A percentile compares a stretch with the other conserved stretches of the same genome.
These are phyloP conservation scores for Enteromius argenteus DNA, from an alignment of 2,797 vertebrate genomes.

Conservation along the genomic window DNA sequence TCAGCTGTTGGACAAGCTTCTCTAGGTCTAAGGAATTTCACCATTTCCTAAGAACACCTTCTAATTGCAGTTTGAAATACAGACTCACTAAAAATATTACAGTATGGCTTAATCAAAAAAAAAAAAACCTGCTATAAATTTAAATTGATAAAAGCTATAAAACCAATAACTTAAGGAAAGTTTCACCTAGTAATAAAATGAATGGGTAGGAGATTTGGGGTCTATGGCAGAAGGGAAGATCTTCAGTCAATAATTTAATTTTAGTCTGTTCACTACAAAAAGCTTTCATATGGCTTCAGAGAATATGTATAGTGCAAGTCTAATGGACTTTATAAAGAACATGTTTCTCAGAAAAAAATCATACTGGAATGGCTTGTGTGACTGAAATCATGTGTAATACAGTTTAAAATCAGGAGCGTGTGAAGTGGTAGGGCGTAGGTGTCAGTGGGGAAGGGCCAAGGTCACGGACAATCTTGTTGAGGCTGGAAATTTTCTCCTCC, in stretches of 20 bases:
- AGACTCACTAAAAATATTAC: not conserved
- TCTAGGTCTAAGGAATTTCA: slow-evolving; percentile 10
- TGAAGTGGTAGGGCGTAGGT: slow-evolving; percentile 68
- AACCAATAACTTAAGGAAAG: not conserved
- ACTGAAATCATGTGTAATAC: not conserved
- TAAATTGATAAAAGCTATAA: not conserved
- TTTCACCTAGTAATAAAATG: not conserved
- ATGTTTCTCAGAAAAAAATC: not conserved
- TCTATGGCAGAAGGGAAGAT: not conserved
- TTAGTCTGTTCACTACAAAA: not conserved
- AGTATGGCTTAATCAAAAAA: not conserved
- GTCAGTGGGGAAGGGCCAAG: slow-evolving; percentile 80
- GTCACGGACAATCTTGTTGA: slow-evolving; percentile 89
- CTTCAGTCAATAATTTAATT: not conserved
- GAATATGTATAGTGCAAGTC: slow-evolving; percentile 1
- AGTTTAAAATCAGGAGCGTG: slow-evolving; percentile 55
- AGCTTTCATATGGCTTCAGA: not conserved
- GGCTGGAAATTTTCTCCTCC: slow-evolving; percentile 93
- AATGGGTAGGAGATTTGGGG: not conserved
- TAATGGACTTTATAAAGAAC: not conserved
- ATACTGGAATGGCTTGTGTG: not conserved
- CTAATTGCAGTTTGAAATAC: not conserved
- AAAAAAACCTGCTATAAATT: not conserved
- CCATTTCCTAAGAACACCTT: slow-evolving; percentile 7
- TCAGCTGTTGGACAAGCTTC: slow-evolving; percentile 14